Percentiles rank a stretch among this genome's conserved stretches.
Evolutionary conservation across 2,113 vertebrate species (phyloP).

Genomic region (Circaetus cinerascens): DNA sequence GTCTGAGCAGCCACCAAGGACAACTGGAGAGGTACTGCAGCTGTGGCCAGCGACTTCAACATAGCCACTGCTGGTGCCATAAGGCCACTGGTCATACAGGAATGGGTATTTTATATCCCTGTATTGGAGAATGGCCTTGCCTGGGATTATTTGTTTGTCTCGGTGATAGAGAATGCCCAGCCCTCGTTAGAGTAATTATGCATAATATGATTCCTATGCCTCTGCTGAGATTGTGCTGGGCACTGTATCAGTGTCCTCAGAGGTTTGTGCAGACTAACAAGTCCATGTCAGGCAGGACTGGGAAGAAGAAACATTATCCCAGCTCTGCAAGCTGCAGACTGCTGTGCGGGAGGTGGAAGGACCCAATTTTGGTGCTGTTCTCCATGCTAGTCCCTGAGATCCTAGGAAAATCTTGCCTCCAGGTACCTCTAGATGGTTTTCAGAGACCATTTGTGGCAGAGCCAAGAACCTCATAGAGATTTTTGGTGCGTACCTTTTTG

Average conservation of each 20-base stretch:
- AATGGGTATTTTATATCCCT: neutral
- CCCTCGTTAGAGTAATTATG: neutral
- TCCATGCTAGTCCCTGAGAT: neutral
- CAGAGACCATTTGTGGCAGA: neutral
- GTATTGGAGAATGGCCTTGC: neutral
- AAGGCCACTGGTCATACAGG: no score
- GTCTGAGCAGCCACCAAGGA: neutral
- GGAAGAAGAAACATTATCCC: neutral
- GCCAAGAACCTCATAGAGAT: neutral
- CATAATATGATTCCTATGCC: neutral
- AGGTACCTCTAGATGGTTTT: neutral
- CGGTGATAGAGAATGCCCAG: fast-evolving
- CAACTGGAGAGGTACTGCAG: neutral
- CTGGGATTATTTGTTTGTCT: neutral
- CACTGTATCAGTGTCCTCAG: neutral
- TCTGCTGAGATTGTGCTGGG: neutral
- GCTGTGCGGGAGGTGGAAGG: neutral
- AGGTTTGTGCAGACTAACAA: fast-evolving
- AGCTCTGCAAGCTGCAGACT: neutral
- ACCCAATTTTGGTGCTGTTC: fast-evolving
- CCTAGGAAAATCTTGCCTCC: neutral
- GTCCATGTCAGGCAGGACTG: neutral
- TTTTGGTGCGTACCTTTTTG: neutral
- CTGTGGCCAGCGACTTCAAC: no score
- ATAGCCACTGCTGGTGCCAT: no score